Evolutionary conservation across 2,888 invertebrate genomes (phyloP), one percentile per base, ranked within the genome.

Genomic region (Diarsia rubi): DNA sequence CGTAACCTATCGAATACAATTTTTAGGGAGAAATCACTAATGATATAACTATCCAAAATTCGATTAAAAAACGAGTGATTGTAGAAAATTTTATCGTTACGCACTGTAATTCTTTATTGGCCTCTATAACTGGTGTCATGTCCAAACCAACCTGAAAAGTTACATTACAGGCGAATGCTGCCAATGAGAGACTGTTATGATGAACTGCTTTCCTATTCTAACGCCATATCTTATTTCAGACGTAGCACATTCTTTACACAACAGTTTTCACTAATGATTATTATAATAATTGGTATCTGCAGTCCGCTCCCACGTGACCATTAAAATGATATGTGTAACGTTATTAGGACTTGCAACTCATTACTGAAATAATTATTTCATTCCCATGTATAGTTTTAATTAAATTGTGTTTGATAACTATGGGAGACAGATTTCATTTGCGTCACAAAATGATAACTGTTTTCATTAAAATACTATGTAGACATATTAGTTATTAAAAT

Each of bases 391-490:
- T n/a, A 14, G 24, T 60, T 75, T 62, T 72, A 62, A 79, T 71
- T 60, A 78, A 70, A 44, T 19, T 8, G 44, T 49, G 21, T 78
- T 11, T 11, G 19, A 27, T 45, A 45, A 70, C 21, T 19, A 52
- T 21, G 8, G 11, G n/a, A 37, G 31, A 52, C 21, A n/a, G 21
- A 44, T 59, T 69, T 27, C 14, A 37, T 37, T 49, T 49, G 42
- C 69, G 78, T 69, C 78, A 70, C 31, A 45, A 24, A 59, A 44
- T 42, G 31, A 21, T 69, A 69, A 49, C 19, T 16, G 11, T 31
- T n/a, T 11, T 47, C 3, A 44, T 66, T 66, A 49, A 9, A 67
- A 27, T 52, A 24, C 49, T 21, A 14, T 64, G 47, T 4, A 27
- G 19, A 59, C n/a, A 42, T 21, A 70, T 44, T 27, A 27, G 8